phyloP scores from a whole-genome alignment of 2,888 invertebrate genomes.

The Pedicia rivosa region DNA sequence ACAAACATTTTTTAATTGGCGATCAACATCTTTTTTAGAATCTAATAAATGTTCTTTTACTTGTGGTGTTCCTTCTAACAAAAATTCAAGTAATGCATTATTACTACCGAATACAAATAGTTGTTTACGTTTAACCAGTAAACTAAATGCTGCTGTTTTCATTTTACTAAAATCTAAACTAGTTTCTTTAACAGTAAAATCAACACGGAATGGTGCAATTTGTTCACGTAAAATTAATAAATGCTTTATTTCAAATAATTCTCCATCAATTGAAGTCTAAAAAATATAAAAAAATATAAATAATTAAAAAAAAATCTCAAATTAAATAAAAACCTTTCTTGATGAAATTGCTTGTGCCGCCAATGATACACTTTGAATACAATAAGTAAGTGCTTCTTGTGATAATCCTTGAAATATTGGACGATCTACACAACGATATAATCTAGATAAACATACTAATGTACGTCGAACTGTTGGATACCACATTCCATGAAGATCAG shows the following conservation, averaged over 20 bases:
- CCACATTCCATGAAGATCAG: constrained; percentile 99
- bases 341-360: constrained; percentile 67
- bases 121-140: constrained; percentile 61
- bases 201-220: constrained; percentile 95
- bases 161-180: constrained; percentile 86
- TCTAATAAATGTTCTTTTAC: constrained; percentile 85
- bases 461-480: constrained; percentile 95
- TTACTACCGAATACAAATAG: constrained; percentile 76
- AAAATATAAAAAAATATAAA: constrained; percentile 14
- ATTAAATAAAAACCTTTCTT: constrained; percentile 37
- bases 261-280: constrained; percentile 72
- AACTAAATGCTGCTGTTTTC: constrained; percentile 65
- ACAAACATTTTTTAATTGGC: constrained; percentile 76
- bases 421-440: constrained; percentile 77
- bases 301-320: constrained; percentile 2
- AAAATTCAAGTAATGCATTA: constrained; percentile 85
- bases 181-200: constrained; percentile 84
- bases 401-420: constrained; percentile 94
- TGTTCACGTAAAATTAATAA: constrained; percentile 91
- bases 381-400: constrained; percentile 85
- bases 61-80: constrained; percentile 83
- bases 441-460: constrained; percentile 81
- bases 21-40: constrained; percentile 91
- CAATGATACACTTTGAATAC: constrained; percentile 73
- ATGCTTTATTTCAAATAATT: constrained; percentile 96